Evolutionary conservation across 2,797 vertebrate species (phyloP).

Genomic region (Netta rufina): DNA sequence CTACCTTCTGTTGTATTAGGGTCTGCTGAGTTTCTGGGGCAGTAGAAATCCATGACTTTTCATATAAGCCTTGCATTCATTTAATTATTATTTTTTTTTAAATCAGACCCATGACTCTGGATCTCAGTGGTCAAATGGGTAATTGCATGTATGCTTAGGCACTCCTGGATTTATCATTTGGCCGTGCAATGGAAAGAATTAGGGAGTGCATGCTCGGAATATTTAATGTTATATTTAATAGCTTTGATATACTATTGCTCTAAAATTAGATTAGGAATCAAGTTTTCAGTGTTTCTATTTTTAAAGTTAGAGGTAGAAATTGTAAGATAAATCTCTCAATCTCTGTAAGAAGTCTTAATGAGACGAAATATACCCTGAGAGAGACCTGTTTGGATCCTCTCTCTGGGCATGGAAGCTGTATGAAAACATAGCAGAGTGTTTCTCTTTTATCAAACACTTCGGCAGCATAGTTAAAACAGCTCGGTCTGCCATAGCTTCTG

Average conservation of each 20-base stretch:
- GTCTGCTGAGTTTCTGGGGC: neutral
- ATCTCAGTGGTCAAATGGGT: neutral
- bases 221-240: neutral
- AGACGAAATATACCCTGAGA: neutral
- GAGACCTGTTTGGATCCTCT: neutral
- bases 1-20: neutral
- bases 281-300: neutral
- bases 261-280: neutral
- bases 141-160: neutral
- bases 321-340: neutral
- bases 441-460: neutral
- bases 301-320: neutral
- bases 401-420: neutral
- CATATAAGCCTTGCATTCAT: neutral
- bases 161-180: neutral
- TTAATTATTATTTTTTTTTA: neutral
- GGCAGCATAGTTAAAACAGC: constrained; percentile 16
- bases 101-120: neutral
- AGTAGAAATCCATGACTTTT: neutral
- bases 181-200: neutral
- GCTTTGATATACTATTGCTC: neutral
- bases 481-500: neutral
- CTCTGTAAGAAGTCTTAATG: neutral
- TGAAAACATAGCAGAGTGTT: neutral
- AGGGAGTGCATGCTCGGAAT: neutral